These are phyloP conservation scores for Capromys pilorides DNA, from an alignment of 2,797 vertebrate genomes.

Conservation along the genomic window DNA sequence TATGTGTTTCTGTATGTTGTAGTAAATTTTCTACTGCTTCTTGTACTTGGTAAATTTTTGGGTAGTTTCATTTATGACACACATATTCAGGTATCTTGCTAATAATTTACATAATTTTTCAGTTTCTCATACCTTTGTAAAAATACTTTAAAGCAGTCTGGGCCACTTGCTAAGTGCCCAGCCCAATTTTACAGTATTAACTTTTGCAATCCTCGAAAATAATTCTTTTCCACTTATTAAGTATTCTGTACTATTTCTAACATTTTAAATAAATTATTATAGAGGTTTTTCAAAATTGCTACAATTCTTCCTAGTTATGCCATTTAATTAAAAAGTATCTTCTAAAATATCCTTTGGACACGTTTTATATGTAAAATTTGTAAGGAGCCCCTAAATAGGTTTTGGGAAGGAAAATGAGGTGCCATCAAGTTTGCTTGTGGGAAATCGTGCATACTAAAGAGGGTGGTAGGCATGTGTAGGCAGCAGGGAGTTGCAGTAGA, in stretches of 20 bases:
- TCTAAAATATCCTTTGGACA: background rate
- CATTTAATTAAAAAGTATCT: background rate
- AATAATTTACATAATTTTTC: background rate
- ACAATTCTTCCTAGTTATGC: background rate
- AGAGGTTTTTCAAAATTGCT: background rate
- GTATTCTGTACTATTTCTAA: background rate
- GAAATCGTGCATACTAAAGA: background rate
- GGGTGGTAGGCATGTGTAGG: too few relatives aligned
- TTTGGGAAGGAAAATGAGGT: background rate
- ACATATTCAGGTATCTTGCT: background rate
- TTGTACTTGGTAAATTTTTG: background rate
- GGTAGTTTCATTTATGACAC: background rate
- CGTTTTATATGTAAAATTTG: background rate
- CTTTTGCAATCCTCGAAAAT: background rate
- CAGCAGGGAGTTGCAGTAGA: background rate
- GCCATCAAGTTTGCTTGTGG: background rate
- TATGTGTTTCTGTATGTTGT: background rate
- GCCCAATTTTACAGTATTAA: background rate
- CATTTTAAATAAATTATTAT: background rate
- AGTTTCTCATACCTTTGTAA: background rate
- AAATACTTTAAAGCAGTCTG: background rate
- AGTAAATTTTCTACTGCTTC: background rate
- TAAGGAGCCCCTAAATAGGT: background rate
- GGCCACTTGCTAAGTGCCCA: background rate
- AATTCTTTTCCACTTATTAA: background rate